A percentile compares a stretch with the other conserved stretches of the same genome.
phyloP scores from a whole-genome alignment of 2,888 invertebrate genomes.

The Cantharis nigra region DNA sequence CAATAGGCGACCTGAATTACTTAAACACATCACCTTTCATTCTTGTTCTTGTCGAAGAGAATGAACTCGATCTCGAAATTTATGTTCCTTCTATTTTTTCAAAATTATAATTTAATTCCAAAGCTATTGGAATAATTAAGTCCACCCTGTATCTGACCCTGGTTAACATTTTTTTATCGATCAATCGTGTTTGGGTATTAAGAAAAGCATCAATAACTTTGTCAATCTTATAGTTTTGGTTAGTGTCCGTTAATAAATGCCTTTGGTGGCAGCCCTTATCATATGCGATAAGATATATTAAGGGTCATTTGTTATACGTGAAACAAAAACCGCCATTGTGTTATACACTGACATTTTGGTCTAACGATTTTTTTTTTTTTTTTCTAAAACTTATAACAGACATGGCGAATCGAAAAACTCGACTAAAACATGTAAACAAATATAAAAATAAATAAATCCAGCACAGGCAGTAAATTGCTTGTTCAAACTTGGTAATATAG shows the following conservation, averaged over 20 bases:
- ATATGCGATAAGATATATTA: slow-evolving; percentile 24
- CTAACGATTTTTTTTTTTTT: slow-evolving; percentile 21
- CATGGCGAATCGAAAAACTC: not conserved
- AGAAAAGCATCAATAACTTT: slow-evolving; percentile 19
- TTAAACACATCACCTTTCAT: slow-evolving; percentile 29
- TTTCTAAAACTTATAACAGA: not conserved
- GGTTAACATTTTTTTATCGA: not conserved
- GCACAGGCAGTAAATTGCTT: not conserved
- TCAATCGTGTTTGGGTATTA: slow-evolving; percentile 2
- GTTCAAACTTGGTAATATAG: not conserved
- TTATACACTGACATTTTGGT: slow-evolving; percentile 1
- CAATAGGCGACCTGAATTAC: slow-evolving; percentile 33
- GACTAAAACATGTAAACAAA: not conserved
- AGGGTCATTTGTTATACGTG: slow-evolving; percentile 26
- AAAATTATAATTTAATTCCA: too few species aligned
- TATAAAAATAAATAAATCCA: not conserved
- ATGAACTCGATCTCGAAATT: not conserved
- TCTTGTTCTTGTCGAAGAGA: not conserved
- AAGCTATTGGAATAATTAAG: not conserved
- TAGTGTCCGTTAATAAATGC: slow-evolving; percentile 20
- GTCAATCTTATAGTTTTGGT: slow-evolving; percentile 8
- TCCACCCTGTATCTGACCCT: not conserved
- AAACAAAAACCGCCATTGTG: slow-evolving; percentile 28
- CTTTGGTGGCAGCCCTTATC: slow-evolving; percentile 25
- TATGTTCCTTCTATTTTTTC: not conserved